Evolutionary conservation across 2,113 vertebrate species (phyloP), one percentile per base, ranked within the genome.

Genomic region (Steatornis caripensis): DNA sequence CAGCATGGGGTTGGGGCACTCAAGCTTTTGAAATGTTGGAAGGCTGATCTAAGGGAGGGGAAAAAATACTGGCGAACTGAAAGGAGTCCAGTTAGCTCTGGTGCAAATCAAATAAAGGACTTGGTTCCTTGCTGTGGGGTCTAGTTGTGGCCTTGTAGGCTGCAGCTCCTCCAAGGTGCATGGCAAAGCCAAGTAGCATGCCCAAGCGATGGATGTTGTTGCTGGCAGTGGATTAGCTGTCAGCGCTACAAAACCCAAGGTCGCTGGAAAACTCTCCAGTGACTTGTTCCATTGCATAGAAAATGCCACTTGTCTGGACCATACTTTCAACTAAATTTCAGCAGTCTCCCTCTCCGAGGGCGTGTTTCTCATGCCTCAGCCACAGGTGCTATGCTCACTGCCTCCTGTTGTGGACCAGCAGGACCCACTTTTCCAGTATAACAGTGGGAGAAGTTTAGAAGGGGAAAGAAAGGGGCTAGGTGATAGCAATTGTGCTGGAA

Each of bases 351-450:
- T 34, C 39, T 46, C 11, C 0, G 0, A 75, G 69, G 14, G 66
- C 26, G 6, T 74, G n/a, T 70, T 57, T 34, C n/a, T 66, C 0
- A 0, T 61, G 30, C 58, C 54, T 87, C 48, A 5, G 8, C n/a
- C 0, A 0, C 0, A 0, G 14, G 13, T n/a, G 29, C 0, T 0
- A 19, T 37, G 41, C 62, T 76, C 5, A 0, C 72, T 66, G 69
- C 60, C 34, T 81, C 49, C 49, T 55, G 12, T 39, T 62, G 37
- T 34, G 55, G 23, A 71, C 51, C 69, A 65, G 45, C 46, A 58
- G 54, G 32, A 48, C 29, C 39, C n/a, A 26, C 69, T 60, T 84
- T n/a, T 80, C 41, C n/a, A 37, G 2, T 53, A 21, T 7, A 49
- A 80, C 80, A 14, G 26, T 30, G 30, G 34, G 64, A 86, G 22